Conservation (phyloP, 2,888 invertebrate genomes). For the Aproaerema taeniolella region DNA sequence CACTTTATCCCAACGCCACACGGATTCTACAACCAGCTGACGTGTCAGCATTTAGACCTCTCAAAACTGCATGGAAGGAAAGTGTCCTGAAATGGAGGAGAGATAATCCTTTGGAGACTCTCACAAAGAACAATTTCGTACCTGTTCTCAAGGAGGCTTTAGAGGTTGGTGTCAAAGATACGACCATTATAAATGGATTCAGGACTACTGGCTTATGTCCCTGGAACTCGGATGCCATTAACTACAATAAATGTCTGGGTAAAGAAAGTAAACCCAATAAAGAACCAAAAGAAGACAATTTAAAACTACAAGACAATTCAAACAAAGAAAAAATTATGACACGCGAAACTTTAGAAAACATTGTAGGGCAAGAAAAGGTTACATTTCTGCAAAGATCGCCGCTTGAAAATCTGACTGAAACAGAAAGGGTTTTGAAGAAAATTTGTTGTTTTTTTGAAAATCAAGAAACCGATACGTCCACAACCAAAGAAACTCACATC, state of each 20-base stretch:
- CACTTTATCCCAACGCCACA: too few species aligned
- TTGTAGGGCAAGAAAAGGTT: constrained; percentile 16
- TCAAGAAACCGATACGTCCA: constrained; percentile 6
- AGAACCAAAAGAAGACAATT: constrained; percentile 12
- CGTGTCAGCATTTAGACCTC: constrained; percentile 24
- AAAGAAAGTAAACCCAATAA: constrained; percentile 2
- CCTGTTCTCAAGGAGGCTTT: constrained; percentile 15
- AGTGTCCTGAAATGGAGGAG: constrained; percentile 22
- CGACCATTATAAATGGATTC: constrained; percentile 23
- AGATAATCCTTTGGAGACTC: constrained; percentile 15
- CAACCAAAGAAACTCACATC: constrained; percentile 4
- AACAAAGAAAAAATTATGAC: constrained; percentile 16
- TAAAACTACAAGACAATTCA: constrained; percentile 16
- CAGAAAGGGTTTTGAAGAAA: constrained; percentile 15
- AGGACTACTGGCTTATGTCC: constrained; percentile 20
- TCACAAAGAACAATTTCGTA: constrained; percentile 23
- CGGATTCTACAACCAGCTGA: constrained; percentile 27
- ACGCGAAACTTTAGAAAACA: constrained; percentile 14
- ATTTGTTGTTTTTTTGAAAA: constrained; percentile 11
- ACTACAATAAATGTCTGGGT: constrained; percentile 15
- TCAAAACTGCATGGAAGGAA: constrained; percentile 24
- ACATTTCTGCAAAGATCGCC: constrained; percentile 6
- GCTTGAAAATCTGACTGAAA: constrained; percentile 16
- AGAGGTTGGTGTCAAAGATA: constrained; percentile 5
- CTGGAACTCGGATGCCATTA: constrained; percentile 20